Conservation (phyloP, 2,113 vertebrate genomes). For the Choloepus hoffmanni region DNA sequence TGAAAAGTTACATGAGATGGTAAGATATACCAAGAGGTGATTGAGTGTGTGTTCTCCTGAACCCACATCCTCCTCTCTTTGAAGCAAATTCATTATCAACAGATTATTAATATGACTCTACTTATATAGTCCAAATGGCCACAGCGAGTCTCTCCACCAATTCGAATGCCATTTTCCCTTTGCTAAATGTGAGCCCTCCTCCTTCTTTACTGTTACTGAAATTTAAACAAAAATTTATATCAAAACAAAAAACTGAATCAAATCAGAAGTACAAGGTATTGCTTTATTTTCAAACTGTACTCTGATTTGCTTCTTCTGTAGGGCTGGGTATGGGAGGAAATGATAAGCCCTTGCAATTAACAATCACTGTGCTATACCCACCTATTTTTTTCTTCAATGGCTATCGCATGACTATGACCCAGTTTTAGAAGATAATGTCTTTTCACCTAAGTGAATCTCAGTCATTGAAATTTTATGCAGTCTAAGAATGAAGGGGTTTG, state of each 20-base stretch:
- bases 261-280: not conserved
- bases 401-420: not conserved
- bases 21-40: not conserved
- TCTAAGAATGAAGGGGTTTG: not conserved
- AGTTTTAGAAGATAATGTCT: not conserved
- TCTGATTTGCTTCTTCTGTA: not conserved
- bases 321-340: not conserved
- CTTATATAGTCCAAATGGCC: too few species aligned
- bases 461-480: not conserved
- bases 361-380: not conserved
- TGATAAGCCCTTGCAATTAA: not conserved
- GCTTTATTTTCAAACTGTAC: not conserved
- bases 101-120: not conserved
- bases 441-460: conserved; percentile 24
- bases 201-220: not conserved
- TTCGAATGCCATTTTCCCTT: not conserved
- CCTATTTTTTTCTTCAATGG: conserved; percentile 11
- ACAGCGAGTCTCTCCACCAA: not conserved
- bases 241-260: not conserved
- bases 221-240: not conserved
- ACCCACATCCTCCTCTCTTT: not conserved
- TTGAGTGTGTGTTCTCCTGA: not conserved
- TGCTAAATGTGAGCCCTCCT: not conserved
- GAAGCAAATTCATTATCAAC: not conserved
- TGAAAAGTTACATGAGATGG: not conserved